Base-by-base conservation (phyloP, 1,140 invertebrate species). In the Sarcophaga peregrina region DNA sequence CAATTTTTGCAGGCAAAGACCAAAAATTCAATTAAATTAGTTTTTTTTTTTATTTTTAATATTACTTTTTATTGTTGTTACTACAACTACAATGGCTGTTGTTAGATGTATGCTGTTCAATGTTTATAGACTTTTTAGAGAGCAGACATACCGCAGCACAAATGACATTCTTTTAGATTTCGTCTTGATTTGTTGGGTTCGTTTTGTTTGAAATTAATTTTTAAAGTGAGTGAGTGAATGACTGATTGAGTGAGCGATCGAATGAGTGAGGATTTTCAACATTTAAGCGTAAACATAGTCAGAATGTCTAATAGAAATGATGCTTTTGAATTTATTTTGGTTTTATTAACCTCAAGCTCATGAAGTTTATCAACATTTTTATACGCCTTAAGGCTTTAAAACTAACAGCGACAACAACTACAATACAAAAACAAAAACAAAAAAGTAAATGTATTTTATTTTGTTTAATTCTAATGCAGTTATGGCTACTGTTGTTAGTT, bases 401-500 rank as follows among this genome's bases (percentile, higher is more conserved):
- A 37, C 1, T 37, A 37, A 37, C 25, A 37, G 4, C 25, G 25
- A 37, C 25, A 37, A 37, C 25, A 37, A 37, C 25, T 37, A 37
- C 25, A 37, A 37, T 37, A 37, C 25, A 37, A 37, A 11, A n/a
- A n/a, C n/a, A n/a, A n/a, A n/a, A n/a, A n/a, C n/a, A n/a, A n/a
- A 58, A 58, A 58, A 58, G 54, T 58, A 58, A 58, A n/a, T 58
- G 54, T 58, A 58, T 10, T 58, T 58, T 58, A n/a, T 52, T 52
- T 52, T 58, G 25, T 37, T 37, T 37, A 37, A 37, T 37, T 37
- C 25, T 37, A 37, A 37, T 58, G 54, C 54, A 58, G 15, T 58
- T 58, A 58, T 58, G 54, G 54, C 54, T 58, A 58, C 54, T 58
- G 54, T 58, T 58, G 54, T 58, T 37, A 58, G 54, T 58, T 58